These are phyloP conservation scores for Bombus soroeensis DNA, from an alignment of 1,140 invertebrate species.

Conservation along the genomic window DNA sequence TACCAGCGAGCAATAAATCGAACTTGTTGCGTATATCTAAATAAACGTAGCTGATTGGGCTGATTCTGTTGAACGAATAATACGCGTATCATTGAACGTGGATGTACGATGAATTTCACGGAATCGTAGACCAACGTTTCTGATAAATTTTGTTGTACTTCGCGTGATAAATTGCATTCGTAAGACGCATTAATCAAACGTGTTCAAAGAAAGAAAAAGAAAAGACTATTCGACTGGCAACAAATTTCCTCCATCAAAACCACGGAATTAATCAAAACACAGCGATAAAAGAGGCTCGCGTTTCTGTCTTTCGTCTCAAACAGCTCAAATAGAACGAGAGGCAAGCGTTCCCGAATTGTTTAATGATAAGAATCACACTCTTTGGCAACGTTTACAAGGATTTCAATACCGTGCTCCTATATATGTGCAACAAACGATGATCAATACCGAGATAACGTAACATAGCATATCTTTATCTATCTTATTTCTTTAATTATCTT, in stretches of 20 bases:
- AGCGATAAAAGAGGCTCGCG: too few relatives aligned
- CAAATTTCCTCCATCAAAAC: background rate
- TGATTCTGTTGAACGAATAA: background rate
- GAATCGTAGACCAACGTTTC: background rate
- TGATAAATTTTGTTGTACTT: background rate
- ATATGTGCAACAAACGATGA: background rate
- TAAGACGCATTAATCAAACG: background rate
- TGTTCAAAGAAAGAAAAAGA: background rate
- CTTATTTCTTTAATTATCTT: background rate
- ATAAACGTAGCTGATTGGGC: background rate
- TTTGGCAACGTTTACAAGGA: background rate
- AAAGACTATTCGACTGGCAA: background rate
- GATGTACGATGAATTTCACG: background rate
- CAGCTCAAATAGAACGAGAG: too few relatives aligned
- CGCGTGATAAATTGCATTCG: background rate
- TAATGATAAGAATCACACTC: background rate
- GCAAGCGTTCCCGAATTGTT: background rate
- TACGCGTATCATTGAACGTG: too few relatives aligned
- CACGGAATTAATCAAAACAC: too few relatives aligned
- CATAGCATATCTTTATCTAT: background rate
- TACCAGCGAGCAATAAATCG: too few relatives aligned
- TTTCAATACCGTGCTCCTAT: conserved; percentile 9
- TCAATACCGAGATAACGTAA: background rate
- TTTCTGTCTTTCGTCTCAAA: background rate
- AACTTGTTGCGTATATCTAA: too few relatives aligned